These are phyloP conservation scores for Euura saliciscinereae DNA, from an alignment of 1,140 invertebrate genomes.

Conservation along the genomic window DNA sequence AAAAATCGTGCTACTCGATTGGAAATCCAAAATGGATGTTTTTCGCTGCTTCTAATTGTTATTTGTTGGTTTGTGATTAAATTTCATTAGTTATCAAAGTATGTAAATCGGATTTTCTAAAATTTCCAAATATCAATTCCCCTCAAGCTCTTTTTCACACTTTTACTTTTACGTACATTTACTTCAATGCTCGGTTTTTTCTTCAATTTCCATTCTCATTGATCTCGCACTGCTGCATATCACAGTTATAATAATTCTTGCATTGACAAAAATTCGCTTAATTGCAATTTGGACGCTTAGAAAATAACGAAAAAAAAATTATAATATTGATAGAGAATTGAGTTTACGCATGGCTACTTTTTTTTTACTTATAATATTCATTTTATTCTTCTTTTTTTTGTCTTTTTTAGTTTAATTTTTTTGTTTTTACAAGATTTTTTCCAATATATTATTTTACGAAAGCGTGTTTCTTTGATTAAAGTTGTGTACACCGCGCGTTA, in stretches of 20 bases:
- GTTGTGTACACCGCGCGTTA: no score
- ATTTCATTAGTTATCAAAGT: no score
- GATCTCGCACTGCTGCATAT: neutral
- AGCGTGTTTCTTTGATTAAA: slow-evolving; percentile 19
- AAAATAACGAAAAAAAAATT: neutral
- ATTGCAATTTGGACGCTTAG: neutral
- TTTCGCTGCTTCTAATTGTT: no score
- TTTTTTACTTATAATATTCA: neutral
- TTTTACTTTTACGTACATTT: neutral
- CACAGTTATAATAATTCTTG: slow-evolving; percentile 1
- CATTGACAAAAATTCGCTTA: neutral
- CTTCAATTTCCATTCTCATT: no score
- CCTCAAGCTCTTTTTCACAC: no score
- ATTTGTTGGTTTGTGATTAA: no score
- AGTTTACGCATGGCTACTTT: no score
- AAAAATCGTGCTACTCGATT: no score
- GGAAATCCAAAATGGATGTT: no score
- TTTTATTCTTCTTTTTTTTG: slow-evolving; percentile 20
- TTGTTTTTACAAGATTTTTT: slow-evolving; percentile 30
- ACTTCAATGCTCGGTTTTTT: slow-evolving; percentile 10
- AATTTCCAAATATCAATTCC: no score
- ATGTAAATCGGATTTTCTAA: no score
- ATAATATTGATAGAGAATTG: no score
- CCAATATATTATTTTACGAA: slow-evolving; percentile 42
- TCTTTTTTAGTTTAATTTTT: neutral